Evolutionary conservation across 2,888 invertebrate genomes (phyloP).

Genomic region (Biston betularia): DNA sequence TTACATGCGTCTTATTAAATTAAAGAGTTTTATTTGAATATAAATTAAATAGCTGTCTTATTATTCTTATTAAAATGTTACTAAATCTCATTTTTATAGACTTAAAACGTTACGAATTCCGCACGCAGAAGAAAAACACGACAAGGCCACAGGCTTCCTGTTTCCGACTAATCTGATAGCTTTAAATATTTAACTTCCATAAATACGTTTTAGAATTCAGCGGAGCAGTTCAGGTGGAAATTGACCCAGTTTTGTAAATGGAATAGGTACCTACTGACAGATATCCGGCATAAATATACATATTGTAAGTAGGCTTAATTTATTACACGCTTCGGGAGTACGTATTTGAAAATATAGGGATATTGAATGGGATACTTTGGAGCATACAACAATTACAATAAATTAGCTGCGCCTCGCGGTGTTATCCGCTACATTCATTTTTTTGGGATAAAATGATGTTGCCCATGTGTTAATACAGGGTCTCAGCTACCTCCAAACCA

Average conservation of each 20-base stretch:
- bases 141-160: conserved; percentile 21
- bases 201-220: conserved; percentile 52
- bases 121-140: conserved; percentile 29
- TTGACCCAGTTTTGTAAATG: conserved; percentile 54
- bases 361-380: no score
- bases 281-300: neutral
- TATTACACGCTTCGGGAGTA: no score
- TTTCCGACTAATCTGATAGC: conserved; percentile 24
- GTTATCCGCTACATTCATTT: no score
- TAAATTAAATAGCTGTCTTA: conserved; percentile 10
- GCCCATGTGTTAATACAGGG: no score
- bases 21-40: no score
- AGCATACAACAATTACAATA: no score
- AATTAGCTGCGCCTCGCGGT: no score
- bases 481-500: no score
- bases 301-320: neutral
- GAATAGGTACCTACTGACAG: conserved; percentile 35
- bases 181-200: conserved; percentile 30
- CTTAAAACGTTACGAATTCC: conserved; percentile 8
- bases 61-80: conserved; percentile 4
- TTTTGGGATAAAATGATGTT: no score
- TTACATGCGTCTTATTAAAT: no score
- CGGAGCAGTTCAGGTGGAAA: conserved; percentile 54
- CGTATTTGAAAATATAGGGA: no score
- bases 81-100: conserved; percentile 15